These are phyloP conservation scores for Drosophila kambysellisi DNA, from an alignment of 2,888 invertebrate genomes.

Conservation along the genomic window DNA sequence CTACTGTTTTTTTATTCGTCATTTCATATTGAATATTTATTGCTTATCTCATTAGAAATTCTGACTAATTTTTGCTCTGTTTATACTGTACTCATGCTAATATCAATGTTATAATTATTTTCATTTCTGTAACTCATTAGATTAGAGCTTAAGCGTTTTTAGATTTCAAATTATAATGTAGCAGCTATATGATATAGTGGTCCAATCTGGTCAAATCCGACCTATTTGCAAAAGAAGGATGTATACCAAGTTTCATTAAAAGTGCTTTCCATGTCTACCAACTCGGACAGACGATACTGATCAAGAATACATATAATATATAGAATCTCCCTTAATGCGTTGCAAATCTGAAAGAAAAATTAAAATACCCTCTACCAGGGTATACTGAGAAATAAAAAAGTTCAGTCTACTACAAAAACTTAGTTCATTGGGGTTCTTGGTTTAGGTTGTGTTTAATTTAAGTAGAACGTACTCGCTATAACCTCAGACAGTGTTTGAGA, in stretches of 20 bases:
- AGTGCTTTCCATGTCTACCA: neutral
- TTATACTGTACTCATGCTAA: neutral
- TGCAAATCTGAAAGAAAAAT: no score
- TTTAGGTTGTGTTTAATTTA: neutral
- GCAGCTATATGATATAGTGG: neutral
- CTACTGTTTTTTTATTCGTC: neutral
- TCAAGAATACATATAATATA: neutral
- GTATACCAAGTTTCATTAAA: neutral
- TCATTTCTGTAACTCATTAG: neutral
- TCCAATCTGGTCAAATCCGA: neutral
- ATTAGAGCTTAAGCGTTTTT: neutral
- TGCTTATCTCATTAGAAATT: neutral
- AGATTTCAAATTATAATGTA: neutral
- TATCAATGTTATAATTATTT: neutral
- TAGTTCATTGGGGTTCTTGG: neutral
- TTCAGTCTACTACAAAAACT: neutral
- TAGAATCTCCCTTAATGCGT: no score
- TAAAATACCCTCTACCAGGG: no score
- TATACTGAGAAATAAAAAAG: neutral
- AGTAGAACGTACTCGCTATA: neutral
- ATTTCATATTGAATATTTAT: neutral
- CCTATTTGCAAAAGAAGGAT: neutral
- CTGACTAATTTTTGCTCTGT: neutral
- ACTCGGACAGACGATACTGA: neutral
- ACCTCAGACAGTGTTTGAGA: constrained; percentile 9